phyloP scores from a whole-genome alignment of 2,113 vertebrate genomes.

The Lates calcarifer region DNA sequence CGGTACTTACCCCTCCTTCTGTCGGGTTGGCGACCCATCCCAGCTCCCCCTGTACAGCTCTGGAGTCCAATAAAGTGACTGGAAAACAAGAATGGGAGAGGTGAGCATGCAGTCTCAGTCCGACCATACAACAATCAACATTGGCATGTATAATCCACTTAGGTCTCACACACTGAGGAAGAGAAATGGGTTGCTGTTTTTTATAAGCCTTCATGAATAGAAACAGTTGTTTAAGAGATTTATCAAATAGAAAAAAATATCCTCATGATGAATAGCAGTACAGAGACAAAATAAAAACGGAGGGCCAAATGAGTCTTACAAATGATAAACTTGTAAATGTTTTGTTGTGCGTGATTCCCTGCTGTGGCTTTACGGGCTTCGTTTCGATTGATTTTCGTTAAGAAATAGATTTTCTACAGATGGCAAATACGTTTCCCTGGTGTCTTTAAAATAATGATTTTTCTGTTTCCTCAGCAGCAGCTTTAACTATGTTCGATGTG shows the following conservation, averaged over 20 bases:
- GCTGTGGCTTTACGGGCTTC: not conserved
- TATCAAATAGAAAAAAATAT: constrained; percentile 16
- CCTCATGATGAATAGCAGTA: not conserved
- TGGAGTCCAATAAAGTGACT: constrained; percentile 99
- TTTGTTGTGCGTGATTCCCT: constrained; percentile 26
- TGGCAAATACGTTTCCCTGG: constrained; percentile 29
- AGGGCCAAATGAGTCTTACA: not conserved
- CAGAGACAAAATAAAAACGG: not conserved
- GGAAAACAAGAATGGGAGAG: constrained; percentile 79
- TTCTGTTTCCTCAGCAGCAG: constrained; percentile 13
- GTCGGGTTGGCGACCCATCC: constrained; percentile 97
- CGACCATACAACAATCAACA: constrained; percentile 30
- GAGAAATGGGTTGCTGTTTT: constrained; percentile 5
- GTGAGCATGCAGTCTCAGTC: constrained; percentile 49
- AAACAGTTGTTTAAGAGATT: constrained; percentile 20
- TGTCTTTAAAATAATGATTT: constrained; percentile 11
- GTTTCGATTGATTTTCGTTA: constrained; percentile 45
- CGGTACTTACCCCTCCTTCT: constrained; percentile 97
- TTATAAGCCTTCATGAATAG: not conserved
- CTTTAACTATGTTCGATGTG: constrained; percentile 26
- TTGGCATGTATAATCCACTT: constrained; percentile 25
- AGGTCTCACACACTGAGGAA: not conserved
- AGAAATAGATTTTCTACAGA: not conserved
- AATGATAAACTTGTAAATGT: constrained; percentile 5
- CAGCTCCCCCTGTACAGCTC: constrained; percentile 96